These are phyloP conservation scores for Lophotriccus pileatus DNA, from an alignment of 2,797 vertebrate genomes.

Conservation along the genomic window DNA sequence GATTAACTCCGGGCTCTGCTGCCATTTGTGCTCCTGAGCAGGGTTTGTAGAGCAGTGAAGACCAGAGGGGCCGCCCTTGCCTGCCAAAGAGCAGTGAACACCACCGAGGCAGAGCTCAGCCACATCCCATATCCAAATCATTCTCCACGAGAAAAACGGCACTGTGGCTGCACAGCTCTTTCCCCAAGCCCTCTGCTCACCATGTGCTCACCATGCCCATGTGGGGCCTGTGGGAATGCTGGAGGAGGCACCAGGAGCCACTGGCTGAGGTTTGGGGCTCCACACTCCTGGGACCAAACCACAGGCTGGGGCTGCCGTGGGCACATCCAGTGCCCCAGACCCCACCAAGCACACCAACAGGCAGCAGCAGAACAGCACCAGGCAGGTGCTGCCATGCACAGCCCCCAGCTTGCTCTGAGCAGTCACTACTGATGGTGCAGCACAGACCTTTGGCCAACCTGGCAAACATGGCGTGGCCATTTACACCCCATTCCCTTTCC, in stretches of 20 bases:
- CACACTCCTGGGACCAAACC: fast-evolving
- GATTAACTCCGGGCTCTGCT: not conserved
- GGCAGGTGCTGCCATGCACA: not conserved
- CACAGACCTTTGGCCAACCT: not conserved
- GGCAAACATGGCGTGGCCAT: fast-evolving
- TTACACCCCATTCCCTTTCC: fast-evolving
- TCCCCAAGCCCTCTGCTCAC: not conserved
- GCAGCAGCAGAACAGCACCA: not conserved
- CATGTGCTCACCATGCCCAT: too few relatives aligned
- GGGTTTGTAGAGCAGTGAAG: not conserved
- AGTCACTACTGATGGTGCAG: fast-evolving
- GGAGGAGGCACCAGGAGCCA: not conserved
- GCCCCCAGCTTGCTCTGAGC: not conserved
- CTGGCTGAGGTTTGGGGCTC: not conserved
- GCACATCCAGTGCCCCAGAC: not conserved
- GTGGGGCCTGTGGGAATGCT: fast-evolving
- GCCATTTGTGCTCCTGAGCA: not conserved
- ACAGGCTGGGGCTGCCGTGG: not conserved
- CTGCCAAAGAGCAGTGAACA: not conserved
- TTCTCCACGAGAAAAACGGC: not conserved
- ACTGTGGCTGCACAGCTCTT: not conserved
- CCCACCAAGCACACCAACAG: fast-evolving
- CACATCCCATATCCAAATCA: not conserved
- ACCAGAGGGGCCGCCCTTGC: not conserved
- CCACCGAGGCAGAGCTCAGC: not conserved